Evolutionary conservation across 2,797 vertebrate species (phyloP).

Genomic region (Naso thynnoides): DNA sequence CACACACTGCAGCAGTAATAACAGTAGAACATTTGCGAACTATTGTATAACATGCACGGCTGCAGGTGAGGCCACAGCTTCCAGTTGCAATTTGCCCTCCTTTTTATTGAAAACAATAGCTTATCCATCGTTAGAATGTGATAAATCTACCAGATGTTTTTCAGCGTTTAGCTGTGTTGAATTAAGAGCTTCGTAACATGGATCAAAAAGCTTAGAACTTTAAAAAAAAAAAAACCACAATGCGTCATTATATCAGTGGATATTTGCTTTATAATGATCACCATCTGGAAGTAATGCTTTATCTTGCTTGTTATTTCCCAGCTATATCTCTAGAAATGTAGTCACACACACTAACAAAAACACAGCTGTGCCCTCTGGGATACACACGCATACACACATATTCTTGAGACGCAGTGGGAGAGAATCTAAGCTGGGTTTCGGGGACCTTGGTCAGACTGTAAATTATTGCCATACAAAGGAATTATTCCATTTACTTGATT

Average conservation of each 20-base stretch:
- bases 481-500: constrained; percentile 75
- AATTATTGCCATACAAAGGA: constrained; percentile 64
- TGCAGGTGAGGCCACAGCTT: constrained; percentile 48
- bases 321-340: constrained; percentile 49
- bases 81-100: constrained; percentile 23
- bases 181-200: constrained; percentile 12
- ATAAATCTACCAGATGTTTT: constrained; percentile 1
- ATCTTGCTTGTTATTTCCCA: constrained; percentile 61
- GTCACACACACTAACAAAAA: constrained; percentile 56
- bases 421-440: constrained; percentile 40
- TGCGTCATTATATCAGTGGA: constrained; percentile 26
- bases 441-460: constrained; percentile 41
- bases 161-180: background rate
- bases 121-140: background rate
- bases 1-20: constrained; percentile 62
- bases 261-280: constrained; percentile 54
- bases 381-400: constrained; percentile 33
- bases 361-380: constrained; percentile 60
- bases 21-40: constrained; percentile 44
- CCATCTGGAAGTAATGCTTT: constrained; percentile 55
- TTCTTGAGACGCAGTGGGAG: constrained; percentile 41
- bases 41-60: constrained; percentile 45
- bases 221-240: background rate
- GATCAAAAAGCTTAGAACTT: constrained; percentile 22
- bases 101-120: constrained; percentile 25